phyloP scores from a whole-genome alignment of 1,140 invertebrate species.

The Drosophila obscura region DNA sequence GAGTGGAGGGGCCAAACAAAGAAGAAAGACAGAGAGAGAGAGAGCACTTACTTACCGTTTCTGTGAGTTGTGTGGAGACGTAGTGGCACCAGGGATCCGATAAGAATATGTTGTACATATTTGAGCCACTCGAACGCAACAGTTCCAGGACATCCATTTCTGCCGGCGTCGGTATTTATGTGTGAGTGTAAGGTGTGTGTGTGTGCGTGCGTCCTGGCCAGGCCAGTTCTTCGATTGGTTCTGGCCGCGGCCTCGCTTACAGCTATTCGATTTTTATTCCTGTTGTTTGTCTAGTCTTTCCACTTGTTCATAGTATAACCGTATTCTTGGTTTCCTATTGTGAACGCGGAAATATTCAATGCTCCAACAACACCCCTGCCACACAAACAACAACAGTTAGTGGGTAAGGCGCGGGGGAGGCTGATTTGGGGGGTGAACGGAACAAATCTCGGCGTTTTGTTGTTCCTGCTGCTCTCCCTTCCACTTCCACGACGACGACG shows the following conservation, averaged over 20 bases:
- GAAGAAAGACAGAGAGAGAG: background rate
- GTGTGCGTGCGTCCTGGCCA: background rate
- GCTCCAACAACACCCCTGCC: no score
- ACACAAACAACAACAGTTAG: no score
- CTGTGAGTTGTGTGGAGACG: constrained; percentile 64
- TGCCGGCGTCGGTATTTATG: background rate
- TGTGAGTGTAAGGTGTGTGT: background rate
- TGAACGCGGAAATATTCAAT: no score
- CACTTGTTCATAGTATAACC: no score
- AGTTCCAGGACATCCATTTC: constrained; percentile 73
- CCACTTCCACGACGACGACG: constrained; percentile 3
- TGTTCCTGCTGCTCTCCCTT: constrained; percentile 26
- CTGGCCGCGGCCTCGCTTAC: no score
- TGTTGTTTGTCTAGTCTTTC: no score
- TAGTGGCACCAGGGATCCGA: constrained; percentile 75
- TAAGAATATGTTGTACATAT: constrained; percentile 66
- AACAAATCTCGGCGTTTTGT: constrained; percentile 42
- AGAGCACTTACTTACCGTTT: constrained; percentile 62
- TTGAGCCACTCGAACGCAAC: constrained; percentile 60
- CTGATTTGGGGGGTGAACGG: constrained; percentile 13
- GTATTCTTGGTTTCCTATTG: no score
- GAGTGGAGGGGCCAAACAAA: no score
- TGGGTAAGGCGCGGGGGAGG: constrained; percentile 17
- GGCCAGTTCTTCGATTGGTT: constrained; percentile 1
- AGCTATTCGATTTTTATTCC: no score